Conservation (phyloP, 1,140 invertebrate species). For the Platyscapa corneri region DNA sequence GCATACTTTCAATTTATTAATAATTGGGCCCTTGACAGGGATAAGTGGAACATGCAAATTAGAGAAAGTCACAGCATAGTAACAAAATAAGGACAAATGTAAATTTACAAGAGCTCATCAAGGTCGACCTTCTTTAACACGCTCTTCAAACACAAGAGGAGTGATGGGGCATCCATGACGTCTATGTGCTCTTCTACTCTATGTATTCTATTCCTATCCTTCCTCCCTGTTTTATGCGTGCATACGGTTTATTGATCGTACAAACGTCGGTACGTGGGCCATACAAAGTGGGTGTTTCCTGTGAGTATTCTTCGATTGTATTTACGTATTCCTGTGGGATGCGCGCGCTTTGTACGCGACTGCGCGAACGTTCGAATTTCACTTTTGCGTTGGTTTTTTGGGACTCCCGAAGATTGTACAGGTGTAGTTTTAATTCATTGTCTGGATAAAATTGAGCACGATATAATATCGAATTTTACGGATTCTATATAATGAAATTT, state of each 20-base stretch:
- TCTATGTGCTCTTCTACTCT: not conserved
- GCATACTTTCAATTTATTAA: not conserved
- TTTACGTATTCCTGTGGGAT: not conserved
- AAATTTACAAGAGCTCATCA: not conserved
- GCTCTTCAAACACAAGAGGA: slow-evolving; percentile 23
- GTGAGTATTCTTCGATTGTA: not conserved
- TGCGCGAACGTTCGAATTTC: not conserved
- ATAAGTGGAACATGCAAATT: not conserved
- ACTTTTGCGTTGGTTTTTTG: not conserved
- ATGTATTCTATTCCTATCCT: not conserved
- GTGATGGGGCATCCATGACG: not conserved
- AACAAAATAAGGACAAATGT: not conserved
- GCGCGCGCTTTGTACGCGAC: not conserved
- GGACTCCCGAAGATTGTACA: not conserved
- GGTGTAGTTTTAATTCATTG: not conserved
- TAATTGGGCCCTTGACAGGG: not conserved
- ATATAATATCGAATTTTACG: not conserved
- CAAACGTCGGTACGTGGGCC: not conserved
- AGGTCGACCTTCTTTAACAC: slow-evolving; percentile 19
- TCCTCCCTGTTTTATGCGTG: not conserved
- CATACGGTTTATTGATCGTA: slow-evolving; percentile 25
- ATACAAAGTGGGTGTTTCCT: slow-evolving; percentile 26
- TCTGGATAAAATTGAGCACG: too few species aligned
- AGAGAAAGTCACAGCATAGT: not conserved
- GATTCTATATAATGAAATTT: not conserved